Evolutionary conservation across 2,888 invertebrate genomes (phyloP).

Genomic region (Omphaloscelis lunosa): DNA sequence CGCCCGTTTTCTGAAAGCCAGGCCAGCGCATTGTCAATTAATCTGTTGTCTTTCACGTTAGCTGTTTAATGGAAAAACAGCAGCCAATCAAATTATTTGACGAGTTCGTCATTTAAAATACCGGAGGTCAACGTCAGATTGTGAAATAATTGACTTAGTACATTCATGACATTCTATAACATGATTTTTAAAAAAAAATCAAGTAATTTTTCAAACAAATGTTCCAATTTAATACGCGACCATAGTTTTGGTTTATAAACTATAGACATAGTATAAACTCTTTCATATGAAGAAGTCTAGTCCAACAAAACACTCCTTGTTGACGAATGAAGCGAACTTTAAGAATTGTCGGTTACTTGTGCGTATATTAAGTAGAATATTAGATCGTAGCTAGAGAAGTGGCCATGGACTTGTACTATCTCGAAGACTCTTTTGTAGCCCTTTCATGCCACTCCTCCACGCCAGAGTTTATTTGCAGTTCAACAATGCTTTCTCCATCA

Average conservation of each 20-base stretch:
- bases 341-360: slow-evolving; percentile 72
- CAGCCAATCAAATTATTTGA: not conserved
- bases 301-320: slow-evolving; percentile 42
- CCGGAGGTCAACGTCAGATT: slow-evolving; percentile 8
- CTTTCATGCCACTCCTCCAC: slow-evolving; percentile 18
- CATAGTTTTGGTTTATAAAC: slow-evolving; percentile 17
- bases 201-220: slow-evolving; percentile 23
- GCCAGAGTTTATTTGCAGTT: slow-evolving; percentile 29
- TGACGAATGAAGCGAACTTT: slow-evolving; percentile 51
- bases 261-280: slow-evolving; percentile 34
- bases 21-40: too few species aligned
- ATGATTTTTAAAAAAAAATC: not conserved
- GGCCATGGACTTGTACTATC: slow-evolving; percentile 13
- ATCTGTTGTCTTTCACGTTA: not conserved
- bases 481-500: slow-evolving; percentile 57
- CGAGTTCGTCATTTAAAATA: not conserved
- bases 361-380: slow-evolving; percentile 70
- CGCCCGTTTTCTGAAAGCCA: not conserved
- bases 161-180: slow-evolving; percentile 37
- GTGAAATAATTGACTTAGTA: slow-evolving; percentile 46
- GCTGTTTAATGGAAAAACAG: not conserved
- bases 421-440: not conserved
- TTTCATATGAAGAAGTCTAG: slow-evolving; percentile 41
- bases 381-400: slow-evolving; percentile 31
- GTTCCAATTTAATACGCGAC: slow-evolving; percentile 44